Base-by-base conservation (phyloP, 2,113 vertebrate species). In the Callopanchax toddi region DNA sequence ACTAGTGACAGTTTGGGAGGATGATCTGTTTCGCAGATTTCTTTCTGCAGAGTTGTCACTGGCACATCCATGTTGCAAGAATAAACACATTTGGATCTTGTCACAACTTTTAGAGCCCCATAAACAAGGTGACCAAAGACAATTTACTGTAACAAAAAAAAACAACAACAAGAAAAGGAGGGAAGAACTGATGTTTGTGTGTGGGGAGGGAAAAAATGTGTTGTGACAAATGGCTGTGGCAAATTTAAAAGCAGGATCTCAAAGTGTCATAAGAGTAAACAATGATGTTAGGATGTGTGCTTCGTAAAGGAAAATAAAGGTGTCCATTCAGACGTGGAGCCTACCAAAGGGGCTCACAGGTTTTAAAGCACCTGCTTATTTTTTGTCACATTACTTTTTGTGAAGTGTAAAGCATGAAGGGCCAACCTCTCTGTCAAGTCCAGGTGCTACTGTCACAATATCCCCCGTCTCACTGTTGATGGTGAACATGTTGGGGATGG, bases 401-500 rank as follows among this genome's bases (percentile, higher is more conserved):
- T 44, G 40, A 32, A 59, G 29, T 23, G 42, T 18, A 23, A 44
- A 43, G 26, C 5, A 55, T 17, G 11, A 46, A 40, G 55, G 37
- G 78, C 95, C 86, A 73, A 98, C 97, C 95, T 98, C 96, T 63
- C 97, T 90, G 84, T 99, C 97, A 2, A 99, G 95, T 20, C 96
- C 97, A 0, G 96, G 94, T 0, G 96, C 96, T 82, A 98, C 96
- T 0, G 96, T 98, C 77, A 96, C 94, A 0, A 98, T 96, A 78
- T 96, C 95, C 11, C 97, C 97, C 0, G 95, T 98, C 90, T 98
- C 95, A 0, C 96, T 97, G 93, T 97, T 97, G 63, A 99, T 97
- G 39, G 96, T 97, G 76, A 99, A 98, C 96, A 99, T 96, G 69
- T 97, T 97, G 1, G 96, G 95, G 0, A 97, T 96, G 0, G 96